phyloP scores from a whole-genome alignment of 2,113 vertebrate species.

The Tursiops truncatus region DNA sequence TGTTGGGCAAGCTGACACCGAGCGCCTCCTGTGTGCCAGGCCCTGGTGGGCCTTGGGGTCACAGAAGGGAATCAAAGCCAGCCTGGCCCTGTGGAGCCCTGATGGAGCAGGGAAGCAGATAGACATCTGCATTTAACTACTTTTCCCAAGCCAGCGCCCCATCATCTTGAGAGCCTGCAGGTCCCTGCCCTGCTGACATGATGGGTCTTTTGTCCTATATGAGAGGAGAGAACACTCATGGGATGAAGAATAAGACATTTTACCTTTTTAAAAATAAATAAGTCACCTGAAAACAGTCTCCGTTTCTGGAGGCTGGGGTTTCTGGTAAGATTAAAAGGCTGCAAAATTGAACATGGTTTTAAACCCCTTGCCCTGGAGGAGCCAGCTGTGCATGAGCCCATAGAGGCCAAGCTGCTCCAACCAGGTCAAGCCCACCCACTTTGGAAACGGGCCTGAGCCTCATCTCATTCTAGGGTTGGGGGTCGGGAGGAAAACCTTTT shows the following conservation, averaged over 20 bases:
- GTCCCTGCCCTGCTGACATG: not conserved
- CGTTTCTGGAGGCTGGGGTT: slow-evolving; percentile 58
- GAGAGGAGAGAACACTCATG: not conserved
- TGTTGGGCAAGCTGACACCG: not conserved
- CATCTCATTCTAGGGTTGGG: not conserved
- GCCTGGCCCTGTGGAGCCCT: not conserved
- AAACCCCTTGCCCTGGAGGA: slow-evolving; percentile 19
- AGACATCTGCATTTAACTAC: not conserved
- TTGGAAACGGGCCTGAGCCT: not conserved
- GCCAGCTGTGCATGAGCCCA: not conserved
- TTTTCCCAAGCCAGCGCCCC: not conserved
- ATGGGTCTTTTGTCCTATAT: not conserved
- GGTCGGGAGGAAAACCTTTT: not conserved
- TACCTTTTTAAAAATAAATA: slow-evolving; percentile 31
- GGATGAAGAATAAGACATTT: not conserved
- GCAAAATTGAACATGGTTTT: slow-evolving; percentile 68
- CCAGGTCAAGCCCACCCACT: not conserved
- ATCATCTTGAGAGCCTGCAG: not conserved
- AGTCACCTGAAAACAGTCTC: slow-evolving; percentile 54
- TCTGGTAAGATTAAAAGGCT: slow-evolving; percentile 70
- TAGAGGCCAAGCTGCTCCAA: not conserved
- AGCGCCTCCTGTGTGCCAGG: not conserved
- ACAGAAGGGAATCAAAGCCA: not conserved
- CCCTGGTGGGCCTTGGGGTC: not conserved
- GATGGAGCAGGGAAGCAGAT: not conserved